These are phyloP conservation scores for Haliclona indistincta DNA, from an alignment of 37 sponge, comb jelly and placozoan genomes.

Conservation along the genomic window DNA sequence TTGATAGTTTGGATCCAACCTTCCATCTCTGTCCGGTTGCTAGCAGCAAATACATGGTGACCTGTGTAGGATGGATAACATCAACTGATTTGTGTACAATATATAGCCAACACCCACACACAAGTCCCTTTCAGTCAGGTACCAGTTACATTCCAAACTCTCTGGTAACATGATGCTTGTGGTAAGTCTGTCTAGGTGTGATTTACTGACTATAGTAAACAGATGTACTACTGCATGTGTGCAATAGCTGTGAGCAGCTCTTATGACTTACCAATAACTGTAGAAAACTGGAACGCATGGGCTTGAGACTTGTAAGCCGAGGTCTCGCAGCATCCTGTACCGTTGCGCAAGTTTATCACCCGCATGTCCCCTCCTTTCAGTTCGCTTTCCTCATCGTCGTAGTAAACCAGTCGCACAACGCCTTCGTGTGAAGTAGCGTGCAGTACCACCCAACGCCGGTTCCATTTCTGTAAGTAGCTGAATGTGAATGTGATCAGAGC, in stretches of 20 bases:
- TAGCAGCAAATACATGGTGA: constrained; percentile 63
- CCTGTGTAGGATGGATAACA: constrained; percentile 16
- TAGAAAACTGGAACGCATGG: constrained; percentile 65
- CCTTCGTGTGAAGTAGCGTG: constrained; percentile 52
- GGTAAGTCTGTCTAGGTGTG: too few species aligned
- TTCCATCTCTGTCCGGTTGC: constrained; percentile 51
- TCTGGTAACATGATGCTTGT: too few species aligned
- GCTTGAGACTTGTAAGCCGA: constrained; percentile 48
- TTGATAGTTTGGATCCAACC: constrained; percentile 55
- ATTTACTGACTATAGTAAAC: too few species aligned
- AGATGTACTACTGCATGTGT: too few species aligned
- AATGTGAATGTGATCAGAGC: neutral
- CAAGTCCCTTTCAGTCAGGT: too few species aligned
- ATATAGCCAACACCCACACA: too few species aligned
- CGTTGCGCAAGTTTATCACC: constrained; percentile 63
- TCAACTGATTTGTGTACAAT: neutral
- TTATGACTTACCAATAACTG: constrained; percentile 42
- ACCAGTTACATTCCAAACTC: too few species aligned
- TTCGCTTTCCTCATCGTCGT: constrained; percentile 42
- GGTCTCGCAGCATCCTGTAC: constrained; percentile 29
- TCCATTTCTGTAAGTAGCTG: constrained; percentile 57
- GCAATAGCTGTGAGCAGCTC: too few species aligned
- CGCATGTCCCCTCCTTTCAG: constrained; percentile 20
- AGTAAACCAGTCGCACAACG: constrained; percentile 69
- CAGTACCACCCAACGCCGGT: constrained; percentile 65